Base-by-base conservation (phyloP, 2,888 invertebrate genomes). In the Enoplolaimus lenunculus region DNA sequence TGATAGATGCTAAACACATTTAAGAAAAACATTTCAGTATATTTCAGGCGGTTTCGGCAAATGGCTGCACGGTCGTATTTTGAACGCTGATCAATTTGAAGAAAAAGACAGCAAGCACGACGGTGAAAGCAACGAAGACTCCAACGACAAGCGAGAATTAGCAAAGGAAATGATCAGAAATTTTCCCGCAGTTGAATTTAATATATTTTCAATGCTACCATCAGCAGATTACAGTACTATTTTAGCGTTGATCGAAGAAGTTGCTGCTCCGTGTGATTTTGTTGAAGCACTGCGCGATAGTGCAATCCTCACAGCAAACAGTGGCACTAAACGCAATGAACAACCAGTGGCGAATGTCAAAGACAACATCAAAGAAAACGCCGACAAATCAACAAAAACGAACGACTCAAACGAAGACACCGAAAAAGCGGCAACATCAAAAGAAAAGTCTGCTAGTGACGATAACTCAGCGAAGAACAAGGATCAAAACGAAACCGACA, bases 211-310 rank as follows among this genome's bases (percentile, higher is more conserved):
- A 29, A 34, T 66, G n/a, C 67, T 66, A 7, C 67, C 67, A n/a
- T 34, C 34, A 34, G 67, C 31, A 26, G 34, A 66, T 31, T 66
- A 66, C n/a, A 3, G 21, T 2, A 34, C 34, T 3, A 66, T 66
- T 13, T 34, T 66, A 31, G 31, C 31, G n/a, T 34, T 66, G 26
- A 66, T 66, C 33, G 67, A 66, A 31, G 34, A 66, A n/a, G 34
- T 66, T 31, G 34, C 67, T 7, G 34, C 67, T 31, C 67, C 67
- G 2, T 66, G 67, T 34, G 33, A 34, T 33, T 66, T 66, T n/a
- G n/a, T 66, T 30, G 33, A 34, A 45, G 45, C 45, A 45, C 45
- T 45, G 7, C 45, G 45, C 7, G 45, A 45, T 45, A 13, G 7
- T 45, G 45, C 45, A 45, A 45, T 45, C 21, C 21, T 45, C 7